Evolutionary conservation across 2,113 vertebrate species (phyloP).

Genomic region (Gasterosteus nipponicus): DNA sequence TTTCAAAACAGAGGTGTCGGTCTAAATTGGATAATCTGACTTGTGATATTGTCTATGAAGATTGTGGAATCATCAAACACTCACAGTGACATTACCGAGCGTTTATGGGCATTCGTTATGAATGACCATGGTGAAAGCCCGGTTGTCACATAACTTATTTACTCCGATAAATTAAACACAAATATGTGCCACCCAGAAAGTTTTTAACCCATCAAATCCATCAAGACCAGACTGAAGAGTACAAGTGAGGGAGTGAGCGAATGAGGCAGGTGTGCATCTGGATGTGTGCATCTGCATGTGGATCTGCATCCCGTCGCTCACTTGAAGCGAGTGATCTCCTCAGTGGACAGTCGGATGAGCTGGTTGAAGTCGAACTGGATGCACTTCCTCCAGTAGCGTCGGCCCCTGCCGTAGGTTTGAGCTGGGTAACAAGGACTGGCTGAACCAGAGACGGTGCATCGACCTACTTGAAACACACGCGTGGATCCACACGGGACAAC

Average conservation of each 20-base stretch:
- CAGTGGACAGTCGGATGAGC: conserved; percentile 84
- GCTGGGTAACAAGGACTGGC: conserved; percentile 92
- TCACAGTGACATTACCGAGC: too few species aligned
- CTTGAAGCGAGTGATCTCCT: conserved; percentile 86
- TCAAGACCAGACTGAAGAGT: not conserved
- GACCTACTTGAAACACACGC: not conserved
- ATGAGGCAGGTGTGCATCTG: too few species aligned
- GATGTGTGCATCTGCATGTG: too few species aligned
- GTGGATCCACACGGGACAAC: not conserved
- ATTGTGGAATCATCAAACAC: too few species aligned
- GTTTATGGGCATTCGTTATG: not conserved
- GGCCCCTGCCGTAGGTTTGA: conserved; percentile 85
- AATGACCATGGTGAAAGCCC: not conserved
- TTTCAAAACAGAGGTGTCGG: conserved; percentile 36
- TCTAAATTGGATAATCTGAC: not conserved
- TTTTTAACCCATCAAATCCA: not conserved
- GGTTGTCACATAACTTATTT: not conserved
- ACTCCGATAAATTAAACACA: not conserved
- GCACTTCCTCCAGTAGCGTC: conserved; percentile 91
- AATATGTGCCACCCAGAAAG: not conserved
- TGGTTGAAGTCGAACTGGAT: conserved; percentile 87
- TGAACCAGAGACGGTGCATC: conserved; percentile 56
- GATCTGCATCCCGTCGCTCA: conserved; percentile 45
- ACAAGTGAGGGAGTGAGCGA: not conserved
- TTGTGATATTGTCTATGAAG: not conserved